A percentile compares a stretch with the other conserved stretches of the same genome.
phyloP scores from a whole-genome alignment of 2,888 invertebrate genomes.

The Archaeoteleia sp. region DNA sequence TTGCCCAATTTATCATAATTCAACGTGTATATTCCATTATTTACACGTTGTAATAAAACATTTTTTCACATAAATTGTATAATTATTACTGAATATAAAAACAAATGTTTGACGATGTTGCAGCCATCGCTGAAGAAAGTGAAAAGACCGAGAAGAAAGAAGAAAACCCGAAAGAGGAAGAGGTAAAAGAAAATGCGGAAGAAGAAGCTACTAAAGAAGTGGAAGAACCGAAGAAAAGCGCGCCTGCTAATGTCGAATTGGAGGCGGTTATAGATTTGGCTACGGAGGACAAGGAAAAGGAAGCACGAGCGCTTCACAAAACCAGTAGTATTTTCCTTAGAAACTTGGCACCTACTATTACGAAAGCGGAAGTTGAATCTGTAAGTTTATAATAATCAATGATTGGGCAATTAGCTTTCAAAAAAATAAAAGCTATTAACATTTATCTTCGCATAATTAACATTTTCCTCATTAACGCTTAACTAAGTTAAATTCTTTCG shows the following conservation, averaged over 20 bases:
- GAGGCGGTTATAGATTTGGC: slow-evolving; percentile 75
- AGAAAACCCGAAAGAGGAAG: slow-evolving; percentile 61
- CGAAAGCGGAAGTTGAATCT: slow-evolving; percentile 96
- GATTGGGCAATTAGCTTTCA: too few species aligned
- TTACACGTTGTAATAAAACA: too few species aligned
- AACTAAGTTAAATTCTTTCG: too few species aligned
- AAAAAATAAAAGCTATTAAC: too few species aligned
- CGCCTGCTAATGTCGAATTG: slow-evolving; percentile 73
- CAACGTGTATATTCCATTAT: neutral
- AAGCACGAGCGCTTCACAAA: slow-evolving; percentile 88
- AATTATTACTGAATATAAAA: too few species aligned
- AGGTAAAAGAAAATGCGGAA: slow-evolving; percentile 65
- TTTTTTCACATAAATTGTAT: too few species aligned
- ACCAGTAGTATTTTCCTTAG: slow-evolving; percentile 98
- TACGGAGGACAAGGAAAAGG: slow-evolving; percentile 74
- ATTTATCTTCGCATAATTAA: too few species aligned
- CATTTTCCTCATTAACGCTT: too few species aligned
- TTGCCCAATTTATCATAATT: too few species aligned
- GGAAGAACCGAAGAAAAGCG: slow-evolving; percentile 66
- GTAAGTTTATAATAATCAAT: too few species aligned
- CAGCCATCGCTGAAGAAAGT: slow-evolving; percentile 55
- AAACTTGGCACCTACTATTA: slow-evolving; percentile 96
- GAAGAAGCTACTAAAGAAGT: slow-evolving; percentile 67
- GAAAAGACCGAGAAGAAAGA: slow-evolving; percentile 63
- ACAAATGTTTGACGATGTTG: too few species aligned